Conservation (phyloP, 1,140 invertebrate genomes). For the Drosophila kepulauana region DNA sequence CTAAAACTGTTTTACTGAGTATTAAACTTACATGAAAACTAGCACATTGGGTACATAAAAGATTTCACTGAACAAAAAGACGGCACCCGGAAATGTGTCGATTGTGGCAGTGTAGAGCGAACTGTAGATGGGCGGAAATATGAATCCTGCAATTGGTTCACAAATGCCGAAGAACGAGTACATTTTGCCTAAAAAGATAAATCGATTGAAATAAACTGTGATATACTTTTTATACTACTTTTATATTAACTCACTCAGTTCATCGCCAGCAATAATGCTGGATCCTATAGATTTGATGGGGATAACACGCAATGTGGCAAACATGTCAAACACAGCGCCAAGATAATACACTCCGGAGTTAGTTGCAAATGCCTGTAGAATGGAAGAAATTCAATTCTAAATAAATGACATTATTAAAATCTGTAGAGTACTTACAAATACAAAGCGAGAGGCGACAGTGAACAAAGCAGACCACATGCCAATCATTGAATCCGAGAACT, state of each 20-base stretch:
- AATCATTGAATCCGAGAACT: slow-evolving; percentile 76
- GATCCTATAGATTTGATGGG: slow-evolving; percentile 83
- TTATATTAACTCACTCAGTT: slow-evolving; percentile 70
- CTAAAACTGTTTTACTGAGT: not conserved
- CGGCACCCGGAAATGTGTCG: slow-evolving; percentile 76
- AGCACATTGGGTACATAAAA: slow-evolving; percentile 81
- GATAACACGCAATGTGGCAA: slow-evolving; percentile 77
- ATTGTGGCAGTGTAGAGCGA: slow-evolving; percentile 72
- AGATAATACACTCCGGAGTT: slow-evolving; percentile 71
- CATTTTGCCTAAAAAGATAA: slow-evolving; percentile 74
- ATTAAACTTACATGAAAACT: slow-evolving; percentile 79
- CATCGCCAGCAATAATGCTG: slow-evolving; percentile 76
- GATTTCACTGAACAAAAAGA: slow-evolving; percentile 79
- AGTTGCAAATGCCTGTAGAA: slow-evolving; percentile 65
- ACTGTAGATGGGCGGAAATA: slow-evolving; percentile 79
- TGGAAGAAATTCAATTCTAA: not conserved
- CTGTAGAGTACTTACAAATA: slow-evolving; percentile 66
- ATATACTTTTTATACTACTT: not conserved
- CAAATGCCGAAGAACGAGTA: slow-evolving; percentile 83
- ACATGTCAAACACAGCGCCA: slow-evolving; percentile 78
- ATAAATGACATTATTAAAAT: not conserved
- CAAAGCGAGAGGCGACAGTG: slow-evolving; percentile 66
- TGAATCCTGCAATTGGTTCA: slow-evolving; percentile 76
- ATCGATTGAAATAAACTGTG: not conserved
- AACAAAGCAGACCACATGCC: slow-evolving; percentile 74